Evolutionary conservation across 2,888 invertebrate genomes (phyloP), one percentile per base, ranked within the genome.

Genomic region (Pollenia labialis): DNA sequence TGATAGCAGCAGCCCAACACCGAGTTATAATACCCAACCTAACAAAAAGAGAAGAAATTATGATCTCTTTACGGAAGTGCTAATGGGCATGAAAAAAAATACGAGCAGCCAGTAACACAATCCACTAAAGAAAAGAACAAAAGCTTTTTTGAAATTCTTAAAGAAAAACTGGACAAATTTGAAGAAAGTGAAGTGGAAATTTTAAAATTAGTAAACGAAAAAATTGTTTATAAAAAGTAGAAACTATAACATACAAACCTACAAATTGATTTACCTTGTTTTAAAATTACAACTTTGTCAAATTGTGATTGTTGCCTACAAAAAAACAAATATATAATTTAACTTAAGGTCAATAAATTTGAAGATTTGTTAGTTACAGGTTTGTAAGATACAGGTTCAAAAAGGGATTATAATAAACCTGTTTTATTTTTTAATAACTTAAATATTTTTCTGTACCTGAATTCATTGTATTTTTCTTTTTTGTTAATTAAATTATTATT

Each of bases 81-180:
- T 40, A 60, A 60, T 60, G 40, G 60, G 32, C 9, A 60, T 60
- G 32, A 60, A 60, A 60, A 60, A 32, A 60, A 56, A 10, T 11
- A 56, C 3, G 18, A n/a, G 18, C 6, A 56, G 10, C 56, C 56
- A 56, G 4, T 10, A 56, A n/a, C 16, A 46, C 46, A 8, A 18
- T 16, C 16, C n/a, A 56, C 4, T 10, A 56, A n/a, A 2, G 56
- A 18, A 32, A 56, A 16, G 1, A 9, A 18, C 18, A 18, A 6
- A 6, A 18, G 10, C 18, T 56, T 60, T 23, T 60, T 60, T 60
- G 40, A 60, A 32, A 32, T 12, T 6, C 14, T 60, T 1, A 12
- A 60, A 40, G 40, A 60, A 40, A 60, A 23, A 23, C 2, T 23
- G 18, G 18, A 32, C 10, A 18, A 56, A 40, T 4, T 60, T 1